Conservation (phyloP, 1,140 invertebrate species). For the Melitaea cinxia region DNA sequence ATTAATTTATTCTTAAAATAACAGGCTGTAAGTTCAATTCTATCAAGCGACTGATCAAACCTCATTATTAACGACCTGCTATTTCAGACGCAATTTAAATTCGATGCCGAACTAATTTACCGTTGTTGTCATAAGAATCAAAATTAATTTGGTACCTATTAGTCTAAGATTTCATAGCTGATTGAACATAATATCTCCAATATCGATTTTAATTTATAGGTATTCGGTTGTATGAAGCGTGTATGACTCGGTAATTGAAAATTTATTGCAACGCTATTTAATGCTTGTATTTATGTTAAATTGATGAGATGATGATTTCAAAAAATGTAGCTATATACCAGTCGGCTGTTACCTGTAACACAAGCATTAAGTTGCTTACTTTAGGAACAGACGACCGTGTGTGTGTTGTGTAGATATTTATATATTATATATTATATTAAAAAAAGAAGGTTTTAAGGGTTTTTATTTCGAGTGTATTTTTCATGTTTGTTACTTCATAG, state of each 20-base stretch:
- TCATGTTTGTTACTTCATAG: no score
- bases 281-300: constrained; percentile 26
- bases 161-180: constrained; percentile 36
- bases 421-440: no score
- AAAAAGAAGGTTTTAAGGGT: no score
- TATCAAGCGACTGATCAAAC: not conserved
- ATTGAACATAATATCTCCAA: constrained; percentile 32
- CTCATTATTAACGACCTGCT: constrained; percentile 16
- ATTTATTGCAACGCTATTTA: constrained; percentile 39
- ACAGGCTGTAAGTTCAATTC: not conserved
- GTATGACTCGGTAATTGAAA: constrained; percentile 37
- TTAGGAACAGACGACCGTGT: no score
- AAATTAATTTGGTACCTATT: constrained; percentile 34
- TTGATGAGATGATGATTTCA: not conserved
- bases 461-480: no score
- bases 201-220: constrained; percentile 28
- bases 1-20: not conserved
- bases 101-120: constrained; percentile 13
- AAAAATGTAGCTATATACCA: no score
- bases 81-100: constrained; percentile 8
- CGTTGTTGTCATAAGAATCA: constrained; percentile 23
- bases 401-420: no score
- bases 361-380: no score
- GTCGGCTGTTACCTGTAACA: no score
- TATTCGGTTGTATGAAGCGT: constrained; percentile 15